Evolutionary conservation across 2,888 invertebrate genomes (phyloP).

Genomic region (Drosophila leonis): DNA sequence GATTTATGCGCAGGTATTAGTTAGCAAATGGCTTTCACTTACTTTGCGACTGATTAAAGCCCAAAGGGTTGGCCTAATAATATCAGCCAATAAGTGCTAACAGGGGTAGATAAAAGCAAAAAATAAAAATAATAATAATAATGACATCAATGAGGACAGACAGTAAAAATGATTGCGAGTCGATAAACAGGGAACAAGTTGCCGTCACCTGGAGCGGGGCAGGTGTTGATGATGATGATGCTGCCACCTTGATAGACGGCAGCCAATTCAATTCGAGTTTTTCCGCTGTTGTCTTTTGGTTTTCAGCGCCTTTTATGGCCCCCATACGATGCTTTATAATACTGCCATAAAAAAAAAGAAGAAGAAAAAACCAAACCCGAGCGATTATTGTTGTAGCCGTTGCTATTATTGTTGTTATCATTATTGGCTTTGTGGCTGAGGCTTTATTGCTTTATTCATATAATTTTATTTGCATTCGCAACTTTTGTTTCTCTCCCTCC

Average conservation of each 20-base stretch:
- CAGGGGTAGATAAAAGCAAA: background rate
- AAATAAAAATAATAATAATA: background rate
- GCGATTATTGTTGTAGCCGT: slow-evolving; percentile 24
- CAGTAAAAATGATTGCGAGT: slow-evolving; percentile 52
- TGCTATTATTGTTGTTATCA: slow-evolving; percentile 10
- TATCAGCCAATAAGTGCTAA: background rate
- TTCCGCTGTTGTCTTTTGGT: slow-evolving; percentile 20
- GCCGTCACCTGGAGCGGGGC: slow-evolving; percentile 27
- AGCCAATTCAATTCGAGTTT: slow-evolving; percentile 53
- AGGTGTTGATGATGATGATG: slow-evolving; percentile 3
- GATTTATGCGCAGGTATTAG: slow-evolving; percentile 3
- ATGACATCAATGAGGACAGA: slow-evolving; percentile 33
- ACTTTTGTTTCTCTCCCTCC: slow-evolving; percentile 18
- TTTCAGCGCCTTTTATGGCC: slow-evolving; percentile 36
- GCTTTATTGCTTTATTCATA: slow-evolving; percentile 63
- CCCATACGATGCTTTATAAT: slow-evolving; percentile 48
- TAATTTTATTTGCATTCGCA: slow-evolving; percentile 64
- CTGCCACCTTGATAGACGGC: slow-evolving; percentile 24
- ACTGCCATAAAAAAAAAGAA: slow-evolving; percentile 42
- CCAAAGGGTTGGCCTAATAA: slow-evolving; percentile 3
- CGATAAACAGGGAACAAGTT: slow-evolving; percentile 21
- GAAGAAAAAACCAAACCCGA: background rate
- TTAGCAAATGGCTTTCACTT: background rate
- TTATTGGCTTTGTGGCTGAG: slow-evolving; percentile 51
- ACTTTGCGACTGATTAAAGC: background rate